Evolutionary conservation across 2,888 invertebrate genomes (phyloP), one percentile per base, ranked within the genome.

Genomic region (Macaria liturata): DNA sequence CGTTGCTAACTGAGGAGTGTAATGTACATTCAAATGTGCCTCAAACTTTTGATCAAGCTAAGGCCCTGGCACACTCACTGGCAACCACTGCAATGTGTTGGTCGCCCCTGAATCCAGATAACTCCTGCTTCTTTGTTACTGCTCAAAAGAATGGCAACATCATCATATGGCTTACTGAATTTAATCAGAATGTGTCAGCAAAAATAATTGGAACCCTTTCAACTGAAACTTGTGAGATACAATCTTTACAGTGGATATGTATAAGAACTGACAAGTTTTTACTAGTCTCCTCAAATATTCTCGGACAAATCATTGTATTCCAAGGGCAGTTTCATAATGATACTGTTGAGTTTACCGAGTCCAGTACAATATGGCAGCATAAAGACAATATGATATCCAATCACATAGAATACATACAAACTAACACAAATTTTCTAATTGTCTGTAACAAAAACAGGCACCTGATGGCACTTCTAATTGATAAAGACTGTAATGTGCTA

Each of bases 391-490:
- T 89, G 87, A 46, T 79, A 4, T 63, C 76, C 0, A 75, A 71
- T 47, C 59, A 70, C 55, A 56, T 87, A 9, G 65, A 80, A 42
- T 76, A 78, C 52, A 64, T 57, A 3, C 51, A 65, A 5, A 58
- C 71, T 4, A 65, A 76, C 40, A 69, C 78, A n/a, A 74, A 80
- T 40, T 63, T 82, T 4, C 53, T 86, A 50, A 54, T 88, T 32
- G 20, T 86, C 2, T 89, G 67, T 58, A 79, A 73, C 55, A 91
- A 91, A 76, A 75, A 88, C 54, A 82, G 90, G 70, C 84, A 90
- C 77, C 66, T 91, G 51, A 40, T 89, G 1, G 62, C 76, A 5
- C 75, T 81, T 62, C 54, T 83, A 55, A 62, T 88, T 32, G 78
- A 84, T 60, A 55, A 69, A 7, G 59, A 76, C 8, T 76, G 74